A percentile compares a stretch with the other conserved stretches of the same genome.
These are phyloP conservation scores for Pseudorectes ferrugineus DNA, from an alignment of 2,113 vertebrate species.

Conservation along the genomic window DNA sequence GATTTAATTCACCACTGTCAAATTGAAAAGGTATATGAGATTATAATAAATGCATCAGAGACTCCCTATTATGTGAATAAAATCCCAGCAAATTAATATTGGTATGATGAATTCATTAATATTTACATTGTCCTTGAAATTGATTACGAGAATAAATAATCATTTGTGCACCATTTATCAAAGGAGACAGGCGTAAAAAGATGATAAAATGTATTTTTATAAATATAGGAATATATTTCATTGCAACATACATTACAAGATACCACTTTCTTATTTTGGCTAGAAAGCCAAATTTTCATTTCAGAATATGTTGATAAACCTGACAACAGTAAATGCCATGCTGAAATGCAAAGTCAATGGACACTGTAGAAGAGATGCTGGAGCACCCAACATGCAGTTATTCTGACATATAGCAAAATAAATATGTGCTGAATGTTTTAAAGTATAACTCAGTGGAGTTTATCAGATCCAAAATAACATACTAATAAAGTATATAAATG, in stretches of 20 bases:
- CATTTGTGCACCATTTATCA: slow-evolving; percentile 8
- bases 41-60: slow-evolving; percentile 27
- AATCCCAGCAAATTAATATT: slow-evolving; percentile 1
- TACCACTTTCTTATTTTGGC: not conserved
- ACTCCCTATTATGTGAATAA: not conserved
- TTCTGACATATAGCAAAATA: not conserved
- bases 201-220: slow-evolving; percentile 5
- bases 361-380: not conserved
- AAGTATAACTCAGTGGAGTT: not conserved
- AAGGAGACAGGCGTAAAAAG: slow-evolving; percentile 18
- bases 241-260: not conserved
- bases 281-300: slow-evolving; percentile 6
- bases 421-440: not conserved
- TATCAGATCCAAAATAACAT: not conserved
- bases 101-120: not conserved
- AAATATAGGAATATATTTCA: not conserved
- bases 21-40: not conserved
- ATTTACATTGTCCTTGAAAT: slow-evolving; percentile 30
- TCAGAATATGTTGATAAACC: not conserved
- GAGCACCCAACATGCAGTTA: not conserved
- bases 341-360: not conserved
- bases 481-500: not conserved
- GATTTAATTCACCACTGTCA: slow-evolving; percentile 8
- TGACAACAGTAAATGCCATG: not conserved
- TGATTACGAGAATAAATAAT: slow-evolving; percentile 22